Conservation (phyloP, 2,113 vertebrate species). For the Archocentrus centrarchus region DNA sequence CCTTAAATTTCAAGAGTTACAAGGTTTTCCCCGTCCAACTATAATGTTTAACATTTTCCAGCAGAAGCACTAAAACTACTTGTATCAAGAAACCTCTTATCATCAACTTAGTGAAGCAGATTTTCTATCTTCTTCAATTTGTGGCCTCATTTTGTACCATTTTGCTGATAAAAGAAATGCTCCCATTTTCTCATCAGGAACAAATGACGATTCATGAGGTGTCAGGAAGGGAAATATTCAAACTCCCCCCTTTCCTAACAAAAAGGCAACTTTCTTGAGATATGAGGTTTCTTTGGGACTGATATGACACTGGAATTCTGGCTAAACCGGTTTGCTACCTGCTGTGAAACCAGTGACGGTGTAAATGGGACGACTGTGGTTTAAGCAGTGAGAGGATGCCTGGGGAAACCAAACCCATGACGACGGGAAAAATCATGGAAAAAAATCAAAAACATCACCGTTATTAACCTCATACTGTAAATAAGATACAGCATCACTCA, state of each 20-base stretch:
- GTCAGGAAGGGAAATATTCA: not conserved
- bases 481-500: slow-evolving; percentile 45
- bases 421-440: not conserved
- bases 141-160: not conserved
- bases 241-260: not conserved
- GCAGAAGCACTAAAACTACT: slow-evolving; percentile 24
- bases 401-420: slow-evolving; percentile 39
- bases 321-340: not conserved
- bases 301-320: slow-evolving; percentile 45
- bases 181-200: not conserved
- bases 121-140: not conserved
- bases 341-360: slow-evolving; percentile 55
- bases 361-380: slow-evolving; percentile 61
- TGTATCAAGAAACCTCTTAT: slow-evolving; percentile 35
- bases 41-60: not conserved
- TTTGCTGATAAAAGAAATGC: not conserved
- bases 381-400: slow-evolving; percentile 50
- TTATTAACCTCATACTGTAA: slow-evolving; percentile 36
- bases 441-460: not conserved
- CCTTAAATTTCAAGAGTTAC: slow-evolving; percentile 1
- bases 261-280: slow-evolving; percentile 51
- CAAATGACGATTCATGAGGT: not conserved
- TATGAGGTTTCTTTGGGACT: slow-evolving; percentile 43
- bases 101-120: not conserved
- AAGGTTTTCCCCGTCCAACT: slow-evolving; percentile 25